A percentile compares a stretch with the other conserved stretches of the same genome.
These are phyloP conservation scores for Pteronotus mesoamericanus DNA, from an alignment of 2,797 vertebrate genomes.

Conservation along the genomic window DNA sequence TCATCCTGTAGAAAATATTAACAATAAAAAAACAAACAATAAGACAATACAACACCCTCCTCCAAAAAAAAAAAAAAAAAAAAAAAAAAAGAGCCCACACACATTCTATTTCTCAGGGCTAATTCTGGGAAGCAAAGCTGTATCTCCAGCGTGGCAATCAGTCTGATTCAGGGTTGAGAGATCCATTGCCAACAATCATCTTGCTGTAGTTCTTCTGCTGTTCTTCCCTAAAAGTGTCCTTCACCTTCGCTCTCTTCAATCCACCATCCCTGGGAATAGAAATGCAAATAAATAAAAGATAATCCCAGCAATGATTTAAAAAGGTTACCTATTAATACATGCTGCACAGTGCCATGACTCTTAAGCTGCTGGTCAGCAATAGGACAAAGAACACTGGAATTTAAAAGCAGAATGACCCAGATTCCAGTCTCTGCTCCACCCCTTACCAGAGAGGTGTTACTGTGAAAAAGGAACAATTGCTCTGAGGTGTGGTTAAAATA, in stretches of 20 bases:
- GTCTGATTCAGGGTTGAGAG: slow-evolving; percentile 63
- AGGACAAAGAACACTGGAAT: neutral
- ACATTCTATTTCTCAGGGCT: slow-evolving; percentile 43
- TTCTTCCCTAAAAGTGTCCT: slow-evolving; percentile 90
- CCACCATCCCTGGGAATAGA: slow-evolving; percentile 90
- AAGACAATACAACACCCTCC: neutral
- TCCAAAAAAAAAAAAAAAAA: too few species aligned
- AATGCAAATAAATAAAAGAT: neutral
- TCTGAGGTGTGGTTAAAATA: neutral
- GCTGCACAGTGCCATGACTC: fast-evolving
- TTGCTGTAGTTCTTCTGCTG: slow-evolving; percentile 98
- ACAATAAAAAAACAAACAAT: neutral
- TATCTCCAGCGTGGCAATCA: slow-evolving; percentile 18
- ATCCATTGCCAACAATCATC: slow-evolving; percentile 86
- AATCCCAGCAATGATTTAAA: neutral
- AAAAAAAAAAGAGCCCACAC: neutral
- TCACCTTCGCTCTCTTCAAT: slow-evolving; percentile 93
- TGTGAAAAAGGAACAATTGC: neutral
- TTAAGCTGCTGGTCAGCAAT: neutral
- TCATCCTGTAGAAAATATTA: slow-evolving; percentile 26
- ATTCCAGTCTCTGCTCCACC: neutral
- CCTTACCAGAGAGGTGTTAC: neutral
- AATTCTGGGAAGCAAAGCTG: slow-evolving; percentile 43
- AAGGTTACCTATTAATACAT: neutral
- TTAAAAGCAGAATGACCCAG: neutral